A percentile compares a stretch with the other conserved stretches of the same genome.
Evolutionary conservation across 1,140 invertebrate species (phyloP).

Genomic region (Saccostrea glomerata): DNA sequence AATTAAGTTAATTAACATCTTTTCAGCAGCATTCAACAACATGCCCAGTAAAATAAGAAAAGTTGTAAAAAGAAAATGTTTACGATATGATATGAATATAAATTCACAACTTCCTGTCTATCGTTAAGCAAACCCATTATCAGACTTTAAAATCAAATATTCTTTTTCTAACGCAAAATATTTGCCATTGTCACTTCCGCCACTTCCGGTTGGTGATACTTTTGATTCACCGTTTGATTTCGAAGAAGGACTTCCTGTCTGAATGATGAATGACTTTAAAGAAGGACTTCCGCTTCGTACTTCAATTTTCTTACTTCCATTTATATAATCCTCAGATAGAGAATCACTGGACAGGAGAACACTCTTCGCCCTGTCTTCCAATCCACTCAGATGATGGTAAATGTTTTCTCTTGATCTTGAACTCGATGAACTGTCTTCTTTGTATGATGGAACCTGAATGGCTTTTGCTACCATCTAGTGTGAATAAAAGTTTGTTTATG

Average conservation of each 20-base stretch:
- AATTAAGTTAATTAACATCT: too few relatives aligned
- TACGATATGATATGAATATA: too few relatives aligned
- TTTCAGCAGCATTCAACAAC: too few relatives aligned
- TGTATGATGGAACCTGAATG: slow-evolving; percentile 2
- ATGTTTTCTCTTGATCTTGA: slow-evolving; percentile 10
- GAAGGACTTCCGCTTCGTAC: background rate
- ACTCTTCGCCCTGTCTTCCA: background rate
- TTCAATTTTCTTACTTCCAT: background rate
- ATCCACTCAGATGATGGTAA: background rate
- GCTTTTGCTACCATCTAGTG: background rate
- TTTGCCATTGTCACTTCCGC: slow-evolving; percentile 11
- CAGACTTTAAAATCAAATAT: background rate
- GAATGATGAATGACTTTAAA: background rate
- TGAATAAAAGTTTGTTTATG: too few relatives aligned
- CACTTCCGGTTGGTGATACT: background rate
- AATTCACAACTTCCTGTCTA: too few relatives aligned
- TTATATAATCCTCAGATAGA: background rate
- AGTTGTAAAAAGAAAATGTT: too few relatives aligned
- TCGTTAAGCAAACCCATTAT: background rate
- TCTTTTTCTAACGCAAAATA: background rate
- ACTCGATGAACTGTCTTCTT: slow-evolving; percentile 6
- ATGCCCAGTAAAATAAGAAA: too few relatives aligned
- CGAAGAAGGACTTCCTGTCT: background rate
- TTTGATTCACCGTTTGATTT: background rate
- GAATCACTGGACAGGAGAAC: background rate